Conservation (phyloP, 2,888 invertebrate species). For the Watsonalla binaria region DNA sequence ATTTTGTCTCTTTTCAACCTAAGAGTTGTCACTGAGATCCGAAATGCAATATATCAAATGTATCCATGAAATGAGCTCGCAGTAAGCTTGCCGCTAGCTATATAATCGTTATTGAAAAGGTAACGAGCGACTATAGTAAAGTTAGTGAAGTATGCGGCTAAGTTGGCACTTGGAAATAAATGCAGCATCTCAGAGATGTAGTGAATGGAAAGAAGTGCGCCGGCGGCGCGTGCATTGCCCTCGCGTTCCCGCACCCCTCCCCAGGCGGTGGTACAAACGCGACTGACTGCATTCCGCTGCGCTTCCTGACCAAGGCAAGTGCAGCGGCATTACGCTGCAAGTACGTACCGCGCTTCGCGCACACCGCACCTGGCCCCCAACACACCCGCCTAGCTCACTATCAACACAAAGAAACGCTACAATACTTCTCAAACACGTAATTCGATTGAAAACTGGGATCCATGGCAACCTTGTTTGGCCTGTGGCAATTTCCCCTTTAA, state of each 20-base stretch:
- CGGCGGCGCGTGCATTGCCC: constrained; percentile 71
- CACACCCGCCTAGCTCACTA: constrained; percentile 37
- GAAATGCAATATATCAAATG: not conserved
- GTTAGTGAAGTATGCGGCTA: constrained; percentile 2
- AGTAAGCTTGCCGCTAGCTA: not conserved
- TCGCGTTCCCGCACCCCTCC: constrained; percentile 40
- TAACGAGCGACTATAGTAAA: no score
- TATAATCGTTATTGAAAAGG: not conserved
- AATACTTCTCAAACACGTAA: constrained; percentile 35
- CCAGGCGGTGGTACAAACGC: constrained; percentile 58
- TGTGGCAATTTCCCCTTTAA: constrained; percentile 45
- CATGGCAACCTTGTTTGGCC: constrained; percentile 43
- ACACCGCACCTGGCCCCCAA: constrained; percentile 16
- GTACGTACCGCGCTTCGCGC: constrained; percentile 48
- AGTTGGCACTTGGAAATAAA: constrained; percentile 25
- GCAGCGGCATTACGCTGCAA: constrained; percentile 71
- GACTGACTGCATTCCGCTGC: constrained; percentile 78
- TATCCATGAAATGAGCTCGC: not conserved
- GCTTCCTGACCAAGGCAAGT: constrained; percentile 78
- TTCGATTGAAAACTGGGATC: constrained; percentile 45
- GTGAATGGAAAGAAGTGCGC: constrained; percentile 67
- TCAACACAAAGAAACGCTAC: constrained; percentile 43
- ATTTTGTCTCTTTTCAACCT: not conserved
- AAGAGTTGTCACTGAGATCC: not conserved
- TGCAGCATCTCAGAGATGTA: constrained; percentile 52